Percentiles rank a stretch among this genome's conserved stretches.
phyloP scores from a whole-genome alignment of 92 coral and sea anemone genomes.

The Porites rus region DNA sequence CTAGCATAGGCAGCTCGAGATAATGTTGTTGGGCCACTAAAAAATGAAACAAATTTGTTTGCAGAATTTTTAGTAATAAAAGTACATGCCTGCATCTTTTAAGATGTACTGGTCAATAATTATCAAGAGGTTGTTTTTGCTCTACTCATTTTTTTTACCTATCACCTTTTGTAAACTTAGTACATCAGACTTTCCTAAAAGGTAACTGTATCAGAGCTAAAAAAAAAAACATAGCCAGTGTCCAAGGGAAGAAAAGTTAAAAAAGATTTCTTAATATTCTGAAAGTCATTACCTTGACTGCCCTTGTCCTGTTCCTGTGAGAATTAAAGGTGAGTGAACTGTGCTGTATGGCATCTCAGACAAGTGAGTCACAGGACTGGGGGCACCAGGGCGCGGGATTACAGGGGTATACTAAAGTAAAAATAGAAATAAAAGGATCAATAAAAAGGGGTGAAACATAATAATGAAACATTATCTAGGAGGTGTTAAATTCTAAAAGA shows the following conservation, averaged over 20 bases:
- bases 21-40: constrained; percentile 80
- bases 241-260: too few species aligned
- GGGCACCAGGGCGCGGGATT: constrained; percentile 51
- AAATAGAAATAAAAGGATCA: neutral
- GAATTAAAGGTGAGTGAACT: constrained; percentile 72
- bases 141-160: too few species aligned
- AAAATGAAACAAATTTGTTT: neutral
- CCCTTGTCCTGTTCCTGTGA: constrained; percentile 69
- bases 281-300: constrained; percentile 46
- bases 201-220: too few species aligned
- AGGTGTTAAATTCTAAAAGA: too few species aligned
- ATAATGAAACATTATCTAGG: neutral
- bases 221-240: too few species aligned
- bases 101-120: too few species aligned
- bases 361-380: constrained; percentile 58
- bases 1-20: constrained; percentile 96
- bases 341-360: constrained; percentile 70
- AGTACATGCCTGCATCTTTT: too few species aligned
- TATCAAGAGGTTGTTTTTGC: too few species aligned
- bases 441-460: neutral
- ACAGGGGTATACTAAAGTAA: neutral
- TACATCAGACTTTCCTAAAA: too few species aligned
- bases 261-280: too few species aligned
- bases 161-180: too few species aligned
- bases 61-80: too few species aligned